Base-by-base conservation (phyloP, 2,888 invertebrate genomes). In the Frankliniella intonsa region DNA sequence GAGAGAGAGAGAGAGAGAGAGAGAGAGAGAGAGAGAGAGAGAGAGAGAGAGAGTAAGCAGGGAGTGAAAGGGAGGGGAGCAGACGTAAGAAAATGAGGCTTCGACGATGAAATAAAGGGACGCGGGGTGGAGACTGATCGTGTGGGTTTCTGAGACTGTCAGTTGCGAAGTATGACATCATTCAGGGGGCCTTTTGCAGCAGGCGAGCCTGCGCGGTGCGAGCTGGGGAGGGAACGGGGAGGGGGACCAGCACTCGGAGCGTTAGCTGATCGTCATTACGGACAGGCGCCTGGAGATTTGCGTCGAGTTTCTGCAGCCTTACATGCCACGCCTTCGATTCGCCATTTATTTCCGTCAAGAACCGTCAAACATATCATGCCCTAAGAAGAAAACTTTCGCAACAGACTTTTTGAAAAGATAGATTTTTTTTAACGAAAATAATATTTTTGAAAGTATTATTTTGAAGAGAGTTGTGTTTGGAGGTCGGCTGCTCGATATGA, bases 1-100 rank as follows among this genome's bases (percentile, higher is more conserved):
- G 69, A 69, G 22, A 69, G 69, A 69, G 69, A 69, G 69, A 69
- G 69, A 69, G 22, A 69, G 25, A 76, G 25, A 25, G 25, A 25
- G 22, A 7, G 25, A 76, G 25, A 25, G 62, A 62, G 17, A 62
- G 62, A 62, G 62, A 62, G 62, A 62, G 62, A 62, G 14, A 62
- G 62, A 62, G 62, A 62, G 62, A 62, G 62, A 62, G 62, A 62
- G 62, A 62, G 38, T 3, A 5, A 55, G 55, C 55, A 55, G 55
- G 55, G 55, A 55, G 55, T 14, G 55, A 55, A 17, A 55, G 55
- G 55, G 55, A 55, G 55, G 62, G 62, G 62, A 17, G 62, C 11
- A 76, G 22, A 76, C 69, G 25, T 76, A 76, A 76, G 69, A 76
- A 76, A 76, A 76, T 76, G 69, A 76, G 69, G 69, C 69, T 76